These are phyloP conservation scores for Drosophila subpulchrella DNA, from an alignment of 1,140 invertebrate species.

Conservation along the genomic window DNA sequence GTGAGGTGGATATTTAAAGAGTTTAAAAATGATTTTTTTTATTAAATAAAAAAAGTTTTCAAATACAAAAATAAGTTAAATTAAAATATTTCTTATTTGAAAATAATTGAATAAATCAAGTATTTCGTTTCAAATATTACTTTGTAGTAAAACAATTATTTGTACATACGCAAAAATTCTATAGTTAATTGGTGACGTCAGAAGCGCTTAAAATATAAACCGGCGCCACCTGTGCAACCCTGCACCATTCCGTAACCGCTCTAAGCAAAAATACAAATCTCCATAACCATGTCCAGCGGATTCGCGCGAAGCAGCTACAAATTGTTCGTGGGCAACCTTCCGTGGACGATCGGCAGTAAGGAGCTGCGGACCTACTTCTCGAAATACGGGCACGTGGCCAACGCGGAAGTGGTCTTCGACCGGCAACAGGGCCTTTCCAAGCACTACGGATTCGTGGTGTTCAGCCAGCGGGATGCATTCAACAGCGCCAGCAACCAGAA, in stretches of 20 bases:
- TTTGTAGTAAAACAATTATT: too few relatives aligned
- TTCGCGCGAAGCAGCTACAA: slow-evolving; percentile 85
- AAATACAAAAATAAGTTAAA: too few relatives aligned
- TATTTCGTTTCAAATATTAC: too few relatives aligned
- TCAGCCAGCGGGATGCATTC: slow-evolving; percentile 85
- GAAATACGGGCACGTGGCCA: slow-evolving; percentile 89
- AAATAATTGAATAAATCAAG: too few relatives aligned
- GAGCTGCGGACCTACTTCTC: slow-evolving; percentile 91
- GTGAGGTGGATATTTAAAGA: background rate
- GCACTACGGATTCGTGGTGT: slow-evolving; percentile 90
- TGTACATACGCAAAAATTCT: too few relatives aligned
- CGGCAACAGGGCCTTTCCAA: slow-evolving; percentile 90
- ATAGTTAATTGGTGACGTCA: background rate
- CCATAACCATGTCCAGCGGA: slow-evolving; percentile 55
- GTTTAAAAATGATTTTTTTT: too few relatives aligned
- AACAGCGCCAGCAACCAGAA: slow-evolving; percentile 79
- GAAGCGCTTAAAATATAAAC: too few relatives aligned
- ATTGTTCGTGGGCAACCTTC: slow-evolving; percentile 90
- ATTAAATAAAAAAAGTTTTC: too few relatives aligned
- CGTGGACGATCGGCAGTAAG: slow-evolving; percentile 90
- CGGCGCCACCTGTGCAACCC: background rate
- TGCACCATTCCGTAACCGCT: background rate
- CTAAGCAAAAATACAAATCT: background rate
- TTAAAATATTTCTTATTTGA: too few relatives aligned
- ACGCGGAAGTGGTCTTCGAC: slow-evolving; percentile 89